phyloP scores from a whole-genome alignment of 2,113 vertebrate species.

The Prunella himalayana region DNA sequence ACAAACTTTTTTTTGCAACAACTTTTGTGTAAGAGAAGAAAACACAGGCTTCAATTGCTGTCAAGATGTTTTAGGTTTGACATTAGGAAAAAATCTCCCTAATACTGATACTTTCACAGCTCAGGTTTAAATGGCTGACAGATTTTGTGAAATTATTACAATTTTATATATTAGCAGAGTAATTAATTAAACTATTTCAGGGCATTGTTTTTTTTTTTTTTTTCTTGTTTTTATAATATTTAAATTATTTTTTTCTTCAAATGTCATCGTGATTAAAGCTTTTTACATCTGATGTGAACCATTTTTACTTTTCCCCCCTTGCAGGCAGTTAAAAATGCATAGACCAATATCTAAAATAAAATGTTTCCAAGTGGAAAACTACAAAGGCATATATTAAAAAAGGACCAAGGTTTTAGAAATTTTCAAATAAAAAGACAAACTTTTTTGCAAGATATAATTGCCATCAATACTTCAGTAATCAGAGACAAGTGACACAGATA shows the following conservation, averaged over 20 bases:
- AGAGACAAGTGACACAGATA: neutral
- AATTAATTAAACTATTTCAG: neutral
- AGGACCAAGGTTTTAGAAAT: neutral
- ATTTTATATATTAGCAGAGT: neutral
- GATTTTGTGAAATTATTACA: neutral
- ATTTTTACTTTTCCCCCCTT: neutral
- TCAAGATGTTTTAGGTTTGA: neutral
- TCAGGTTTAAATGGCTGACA: neutral
- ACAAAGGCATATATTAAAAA: neutral
- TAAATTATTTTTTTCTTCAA: neutral
- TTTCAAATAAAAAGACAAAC: neutral
- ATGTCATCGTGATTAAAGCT: neutral
- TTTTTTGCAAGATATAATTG: neutral
- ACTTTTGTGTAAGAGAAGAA: neutral
- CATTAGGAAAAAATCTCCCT: neutral
- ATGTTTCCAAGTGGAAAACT: neutral
- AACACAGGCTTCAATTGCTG: neutral
- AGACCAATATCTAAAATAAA: neutral
- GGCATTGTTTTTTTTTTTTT: neutral
- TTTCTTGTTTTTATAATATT: neutral
- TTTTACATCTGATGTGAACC: neutral
- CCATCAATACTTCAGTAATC: neutral
- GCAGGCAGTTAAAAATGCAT: neutral
- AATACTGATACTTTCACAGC: neutral
- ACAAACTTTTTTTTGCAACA: neutral